Evolutionary conservation across 2,888 invertebrate species (phyloP).

Genomic region (Drosophila sordidula): DNA sequence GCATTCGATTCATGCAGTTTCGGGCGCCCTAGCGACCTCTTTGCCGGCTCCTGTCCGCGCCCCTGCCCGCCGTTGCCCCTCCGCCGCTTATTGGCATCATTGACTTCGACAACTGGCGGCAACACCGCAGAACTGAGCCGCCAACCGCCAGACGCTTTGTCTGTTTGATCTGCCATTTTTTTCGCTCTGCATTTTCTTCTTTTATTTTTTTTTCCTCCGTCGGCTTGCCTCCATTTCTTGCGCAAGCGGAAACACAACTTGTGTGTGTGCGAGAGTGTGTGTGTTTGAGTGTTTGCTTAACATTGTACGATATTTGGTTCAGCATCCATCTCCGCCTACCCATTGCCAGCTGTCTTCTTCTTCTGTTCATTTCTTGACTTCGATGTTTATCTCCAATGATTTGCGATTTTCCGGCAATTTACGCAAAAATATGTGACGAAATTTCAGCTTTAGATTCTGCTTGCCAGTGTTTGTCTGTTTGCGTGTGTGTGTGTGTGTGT

Average conservation of each 20-base stretch:
- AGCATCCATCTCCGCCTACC: constrained; percentile 43
- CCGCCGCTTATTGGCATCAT: constrained; percentile 72
- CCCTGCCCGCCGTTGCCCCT: background rate
- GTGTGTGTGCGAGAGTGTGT: constrained; percentile 29
- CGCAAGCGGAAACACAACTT: constrained; percentile 73
- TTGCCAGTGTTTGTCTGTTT: constrained; percentile 4
- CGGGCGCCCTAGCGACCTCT: constrained; percentile 1
- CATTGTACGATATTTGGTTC: constrained; percentile 79
- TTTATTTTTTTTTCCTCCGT: constrained; percentile 18
- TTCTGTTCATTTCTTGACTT: constrained; percentile 77
- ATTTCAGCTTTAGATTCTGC: constrained; percentile 50
- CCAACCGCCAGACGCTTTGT: constrained; percentile 53
- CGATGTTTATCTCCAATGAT: constrained; percentile 81
- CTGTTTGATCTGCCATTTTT: constrained; percentile 40
- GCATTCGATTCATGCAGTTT: constrained; percentile 54
- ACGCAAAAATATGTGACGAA: constrained; percentile 82
- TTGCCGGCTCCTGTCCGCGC: background rate
- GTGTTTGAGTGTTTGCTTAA: constrained; percentile 66
- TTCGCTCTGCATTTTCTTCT: constrained; percentile 52
- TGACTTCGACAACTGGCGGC: constrained; percentile 70
- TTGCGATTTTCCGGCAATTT: constrained; percentile 83
- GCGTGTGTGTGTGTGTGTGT: no score
- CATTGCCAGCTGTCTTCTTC: constrained; percentile 44
- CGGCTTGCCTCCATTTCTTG: constrained; percentile 41
- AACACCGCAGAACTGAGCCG: constrained; percentile 71